Conservation (phyloP, 2,888 invertebrate species). For the Erebia aethiops region DNA sequence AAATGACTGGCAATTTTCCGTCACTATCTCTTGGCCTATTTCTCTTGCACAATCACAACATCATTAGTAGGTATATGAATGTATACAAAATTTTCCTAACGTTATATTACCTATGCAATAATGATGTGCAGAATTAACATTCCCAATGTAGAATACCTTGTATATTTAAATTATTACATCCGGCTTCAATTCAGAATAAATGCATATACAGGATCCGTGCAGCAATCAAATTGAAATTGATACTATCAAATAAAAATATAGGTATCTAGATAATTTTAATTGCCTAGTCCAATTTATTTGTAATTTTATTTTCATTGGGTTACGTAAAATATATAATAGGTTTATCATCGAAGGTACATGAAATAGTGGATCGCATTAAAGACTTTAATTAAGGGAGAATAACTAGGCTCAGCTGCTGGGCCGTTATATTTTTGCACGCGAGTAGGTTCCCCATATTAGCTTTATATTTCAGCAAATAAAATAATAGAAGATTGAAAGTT, state of each 20-base stretch:
- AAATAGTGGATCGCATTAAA: constrained; percentile 50
- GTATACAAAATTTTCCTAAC: constrained; percentile 38
- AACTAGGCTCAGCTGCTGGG: constrained; percentile 69
- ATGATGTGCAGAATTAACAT: constrained; percentile 38
- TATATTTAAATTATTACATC: constrained; percentile 40
- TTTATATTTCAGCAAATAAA: background rate
- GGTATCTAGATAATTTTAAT: constrained; percentile 27
- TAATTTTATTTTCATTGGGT: constrained; percentile 31
- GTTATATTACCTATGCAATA: constrained; percentile 14
- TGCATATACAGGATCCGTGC: constrained; percentile 22
- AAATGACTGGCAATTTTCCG: too few relatives aligned
- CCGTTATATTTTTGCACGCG: constrained; percentile 73
- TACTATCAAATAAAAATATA: constrained; percentile 17
- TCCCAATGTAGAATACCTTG: constrained; percentile 36
- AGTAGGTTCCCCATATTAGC: constrained; percentile 38
- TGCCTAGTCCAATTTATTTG: constrained; percentile 24
- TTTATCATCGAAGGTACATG: constrained; percentile 42
- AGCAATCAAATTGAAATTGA: constrained; percentile 29
- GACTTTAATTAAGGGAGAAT: constrained; percentile 67
- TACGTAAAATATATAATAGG: constrained; percentile 29
- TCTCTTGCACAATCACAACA: constrained; percentile 40
- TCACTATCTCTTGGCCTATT: background rate
- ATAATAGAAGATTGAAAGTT: background rate
- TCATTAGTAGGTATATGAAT: constrained; percentile 41
- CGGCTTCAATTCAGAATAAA: constrained; percentile 33